These are phyloP conservation scores for Campoplex capitator DNA, from an alignment of 2,888 invertebrate genomes.

Conservation along the genomic window DNA sequence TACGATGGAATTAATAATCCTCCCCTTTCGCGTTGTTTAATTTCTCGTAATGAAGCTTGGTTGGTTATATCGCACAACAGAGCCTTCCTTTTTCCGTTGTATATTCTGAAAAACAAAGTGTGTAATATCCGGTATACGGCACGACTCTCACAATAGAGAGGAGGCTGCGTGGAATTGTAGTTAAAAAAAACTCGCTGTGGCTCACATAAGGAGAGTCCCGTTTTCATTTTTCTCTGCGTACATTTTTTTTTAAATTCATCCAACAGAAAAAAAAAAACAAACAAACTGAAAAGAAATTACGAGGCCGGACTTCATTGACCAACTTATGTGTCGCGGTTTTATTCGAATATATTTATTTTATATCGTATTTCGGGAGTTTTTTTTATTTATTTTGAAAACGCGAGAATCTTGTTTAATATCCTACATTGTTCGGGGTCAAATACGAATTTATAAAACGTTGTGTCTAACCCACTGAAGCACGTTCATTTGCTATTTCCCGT, in stretches of 20 bases:
- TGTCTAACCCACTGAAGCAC: no score
- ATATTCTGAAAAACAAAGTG: conserved; percentile 11
- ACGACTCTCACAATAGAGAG: conserved; percentile 31
- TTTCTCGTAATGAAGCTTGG: conserved; percentile 28
- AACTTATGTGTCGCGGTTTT: not conserved
- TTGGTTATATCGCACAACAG: not conserved
- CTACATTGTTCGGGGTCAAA: not conserved
- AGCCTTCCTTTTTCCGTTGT: not conserved
- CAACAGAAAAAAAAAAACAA: not conserved
- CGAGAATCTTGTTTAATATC: not conserved
- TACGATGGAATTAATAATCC: conserved; percentile 34
- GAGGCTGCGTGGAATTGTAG: conserved; percentile 7
- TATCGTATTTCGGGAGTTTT: no score
- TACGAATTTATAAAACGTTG: no score
- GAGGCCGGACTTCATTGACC: not conserved
- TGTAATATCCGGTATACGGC: conserved; percentile 4
- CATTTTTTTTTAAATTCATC: not conserved
- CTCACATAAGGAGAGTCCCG: not conserved
- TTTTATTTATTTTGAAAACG: no score
- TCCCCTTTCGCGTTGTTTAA: conserved; percentile 19
- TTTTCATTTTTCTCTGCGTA: not conserved
- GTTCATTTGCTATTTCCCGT: no score
- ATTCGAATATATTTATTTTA: no score
- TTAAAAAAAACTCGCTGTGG: not conserved
- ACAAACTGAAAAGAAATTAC: not conserved